Base-by-base conservation (phyloP, 2,888 invertebrate genomes). In the Sesia apiformis region DNA sequence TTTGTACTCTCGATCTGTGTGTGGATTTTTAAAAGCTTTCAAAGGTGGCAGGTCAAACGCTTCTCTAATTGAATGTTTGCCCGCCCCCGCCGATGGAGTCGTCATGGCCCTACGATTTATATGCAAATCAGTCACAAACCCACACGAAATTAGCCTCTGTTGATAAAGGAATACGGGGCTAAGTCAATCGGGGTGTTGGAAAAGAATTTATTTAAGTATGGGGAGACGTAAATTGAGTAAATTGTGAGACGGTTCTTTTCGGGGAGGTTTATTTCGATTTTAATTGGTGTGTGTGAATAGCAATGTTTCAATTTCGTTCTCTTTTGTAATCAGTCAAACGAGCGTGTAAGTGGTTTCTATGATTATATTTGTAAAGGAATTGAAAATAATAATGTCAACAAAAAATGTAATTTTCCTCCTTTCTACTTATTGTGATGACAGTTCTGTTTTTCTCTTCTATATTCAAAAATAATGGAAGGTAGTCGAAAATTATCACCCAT, bases 51-150 rank as follows among this genome's bases (percentile, higher is more conserved):
- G 63, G 63, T 62, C 61, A 63, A 55, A 55, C 57, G 59, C 59
- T 53, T 53, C 60, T 60, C 66, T 72, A 72, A 72, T 74, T 72
- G 72, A 71, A 70, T 72, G 69, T 71, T 70, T 71, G 66, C 64
- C 63, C 56, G 49, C 52, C 52, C n/a, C 51, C 50, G 8, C 51
- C 41, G 60, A 58, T 59, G 63, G 63, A 65, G 61, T 56, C 62
- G 58, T 58, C 60, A 57, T 53, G 52, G 53, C 52, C 46, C 53
- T 41, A 55, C 42, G 50, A 53, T 40, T 42, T 53, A 38, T 38
- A 52, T 64, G 61, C 60, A 64, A 63, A 67, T 62, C 55, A 40
- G 56, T 42, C 49, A 39, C 6, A 42, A 53, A 52, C 43, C 39
- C 60, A 59, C 39, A 51, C 52, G 55, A 63, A 62, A 63, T 60